Evolutionary conservation across 1,140 invertebrate genomes (phyloP).

Genomic region (Triops cancriformis): DNA sequence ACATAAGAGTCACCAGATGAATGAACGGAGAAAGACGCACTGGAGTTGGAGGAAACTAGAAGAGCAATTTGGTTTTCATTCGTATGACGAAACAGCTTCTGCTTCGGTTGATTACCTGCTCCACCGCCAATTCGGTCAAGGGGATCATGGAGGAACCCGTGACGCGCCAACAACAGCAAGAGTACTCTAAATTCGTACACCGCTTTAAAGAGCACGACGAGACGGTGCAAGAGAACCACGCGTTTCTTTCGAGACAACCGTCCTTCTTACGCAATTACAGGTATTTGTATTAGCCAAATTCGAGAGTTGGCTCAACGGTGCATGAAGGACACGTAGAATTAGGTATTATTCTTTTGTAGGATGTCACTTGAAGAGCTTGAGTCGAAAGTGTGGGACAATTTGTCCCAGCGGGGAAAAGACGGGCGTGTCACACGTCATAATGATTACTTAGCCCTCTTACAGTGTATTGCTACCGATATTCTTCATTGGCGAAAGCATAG

Average conservation of each 20-base stretch:
- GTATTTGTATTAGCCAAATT: no score
- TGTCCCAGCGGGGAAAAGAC: neutral
- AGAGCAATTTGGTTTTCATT: slow-evolving; percentile 42
- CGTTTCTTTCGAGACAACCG: neutral
- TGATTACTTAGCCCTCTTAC: slow-evolving; percentile 17
- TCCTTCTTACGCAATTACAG: neutral
- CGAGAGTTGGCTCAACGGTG: no score
- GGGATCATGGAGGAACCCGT: neutral
- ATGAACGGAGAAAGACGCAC: no score
- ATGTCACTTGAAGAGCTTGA: slow-evolving; percentile 18
- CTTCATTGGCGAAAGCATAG: slow-evolving; percentile 25
- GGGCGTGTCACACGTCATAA: slow-evolving; percentile 3
- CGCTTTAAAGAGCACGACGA: neutral
- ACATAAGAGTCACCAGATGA: no score
- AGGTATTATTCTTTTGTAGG: neutral
- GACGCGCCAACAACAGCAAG: neutral
- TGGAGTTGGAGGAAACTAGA: no score
- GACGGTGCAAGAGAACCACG: neutral
- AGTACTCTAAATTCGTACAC: neutral
- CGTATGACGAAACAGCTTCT: slow-evolving; percentile 15
- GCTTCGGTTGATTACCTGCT: slow-evolving; percentile 21
- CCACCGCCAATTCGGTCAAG: neutral
- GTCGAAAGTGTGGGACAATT: neutral
- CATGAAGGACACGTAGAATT: no score
- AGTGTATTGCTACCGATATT: neutral